Conservation (phyloP, 2,113 vertebrate genomes). For the Halichoerus grypus region DNA sequence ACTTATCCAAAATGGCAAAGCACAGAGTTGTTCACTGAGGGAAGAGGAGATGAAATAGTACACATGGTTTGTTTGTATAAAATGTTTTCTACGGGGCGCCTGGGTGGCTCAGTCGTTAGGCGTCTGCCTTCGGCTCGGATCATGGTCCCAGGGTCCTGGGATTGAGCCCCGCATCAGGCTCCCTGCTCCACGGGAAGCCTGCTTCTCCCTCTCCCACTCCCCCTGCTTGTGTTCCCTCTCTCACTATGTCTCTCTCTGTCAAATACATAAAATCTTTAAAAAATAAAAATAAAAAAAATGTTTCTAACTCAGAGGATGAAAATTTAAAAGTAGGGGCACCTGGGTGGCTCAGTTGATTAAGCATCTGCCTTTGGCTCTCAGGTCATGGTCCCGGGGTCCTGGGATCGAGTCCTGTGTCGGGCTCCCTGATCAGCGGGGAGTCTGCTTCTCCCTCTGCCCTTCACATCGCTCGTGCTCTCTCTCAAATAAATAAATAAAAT, state of each 20-base stretch:
- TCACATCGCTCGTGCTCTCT: not conserved
- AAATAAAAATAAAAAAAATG: too few relatives aligned
- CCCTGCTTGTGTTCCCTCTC: too few relatives aligned
- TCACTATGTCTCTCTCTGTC: too few relatives aligned
- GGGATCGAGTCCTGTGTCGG: rapidly evolving
- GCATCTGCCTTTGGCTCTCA: not conserved
- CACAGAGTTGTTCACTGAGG: rapidly evolving
- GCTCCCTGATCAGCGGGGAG: too few relatives aligned
- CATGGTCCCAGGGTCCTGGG: not conserved
- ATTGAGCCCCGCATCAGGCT: rapidly evolving
- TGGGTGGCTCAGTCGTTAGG: not conserved
- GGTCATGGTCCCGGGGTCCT: not conserved
- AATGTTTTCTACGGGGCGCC: not conserved
- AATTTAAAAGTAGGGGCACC: not conserved
- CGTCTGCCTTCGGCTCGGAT: not conserved
- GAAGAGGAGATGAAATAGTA: not conserved
- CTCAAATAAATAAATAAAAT: not conserved
- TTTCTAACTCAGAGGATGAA: not conserved
- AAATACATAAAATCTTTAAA: too few relatives aligned
- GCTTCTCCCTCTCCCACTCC: not conserved
- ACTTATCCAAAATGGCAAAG: too few relatives aligned
- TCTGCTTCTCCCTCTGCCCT: not conserved
- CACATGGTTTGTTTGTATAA: not conserved
- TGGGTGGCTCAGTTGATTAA: not conserved
- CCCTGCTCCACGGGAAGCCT: too few relatives aligned